Base-by-base conservation (phyloP, 1,140 invertebrate species). In the Sarcophaga bullata region DNA sequence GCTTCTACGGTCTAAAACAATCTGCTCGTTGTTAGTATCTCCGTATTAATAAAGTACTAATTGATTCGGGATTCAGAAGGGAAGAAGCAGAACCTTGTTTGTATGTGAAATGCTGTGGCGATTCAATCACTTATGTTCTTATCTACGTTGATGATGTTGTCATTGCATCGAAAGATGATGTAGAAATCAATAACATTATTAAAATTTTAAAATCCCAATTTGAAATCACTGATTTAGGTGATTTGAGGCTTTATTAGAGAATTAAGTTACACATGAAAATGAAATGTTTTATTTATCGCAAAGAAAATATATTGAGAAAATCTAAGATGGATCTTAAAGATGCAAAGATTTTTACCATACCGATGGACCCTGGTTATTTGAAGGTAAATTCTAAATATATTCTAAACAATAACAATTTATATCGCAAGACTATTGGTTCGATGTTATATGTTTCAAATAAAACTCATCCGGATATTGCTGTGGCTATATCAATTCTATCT, bases 1-100 rank as follows among this genome's bases (percentile, higher is more conserved):
- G 86, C 19, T 19, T 92, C 6, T 91, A 91, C 83, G 89, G 89
- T 0, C 83, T 91, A 8, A 91, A 91, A 85, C 90, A 92, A 85
- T 86, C 91, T 25, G 86, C 89, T 15, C 83, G 86, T 47, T 86
- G 84, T 8, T 92, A 90, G 90, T 72, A 80, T 80, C 78, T 52
- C 8, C 37, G n/a, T 54, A 37, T 37, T 37, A 37, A 37, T 37
- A 48, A 13, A 7, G 80, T 84, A 50, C 17, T 86, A 75, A 81
- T 58, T n/a, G 73, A 84, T 81, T 46, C 81, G 37, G 84, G 84
- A 80, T 83, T 83, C 52, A 80, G 47, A 73, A 73, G 75, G 68
- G 72, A 75, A 37, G 50, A 50, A 54, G 48, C 25, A 19, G 86
- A 88, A 52, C 82, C 86, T 15, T 90, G 90, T 86, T 84, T 91